Evolutionary conservation across 2,888 invertebrate genomes (phyloP).

Genomic region (Cynaeus angustus): DNA sequence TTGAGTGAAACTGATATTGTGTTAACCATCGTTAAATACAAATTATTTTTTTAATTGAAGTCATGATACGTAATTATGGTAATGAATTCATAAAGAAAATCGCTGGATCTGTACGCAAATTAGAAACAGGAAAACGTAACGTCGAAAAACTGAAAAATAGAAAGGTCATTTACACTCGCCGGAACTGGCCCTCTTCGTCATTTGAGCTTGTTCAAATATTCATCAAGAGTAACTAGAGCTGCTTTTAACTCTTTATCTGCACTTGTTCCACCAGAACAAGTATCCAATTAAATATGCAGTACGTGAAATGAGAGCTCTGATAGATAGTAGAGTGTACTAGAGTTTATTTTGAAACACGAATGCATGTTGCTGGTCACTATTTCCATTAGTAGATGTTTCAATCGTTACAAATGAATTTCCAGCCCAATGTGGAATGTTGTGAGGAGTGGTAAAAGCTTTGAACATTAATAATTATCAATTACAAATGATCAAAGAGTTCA

Average conservation of each 20-base stretch:
- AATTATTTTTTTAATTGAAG: neutral
- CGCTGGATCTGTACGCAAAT: neutral
- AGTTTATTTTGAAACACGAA: conserved; percentile 26
- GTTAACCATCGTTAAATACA: neutral
- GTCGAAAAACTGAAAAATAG: conserved; percentile 15
- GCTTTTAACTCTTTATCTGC: conserved; percentile 42
- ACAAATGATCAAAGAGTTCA: neutral
- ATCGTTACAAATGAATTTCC: neutral
- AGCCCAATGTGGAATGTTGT: neutral
- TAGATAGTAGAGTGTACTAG: conserved; percentile 14
- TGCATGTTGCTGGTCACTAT: neutral
- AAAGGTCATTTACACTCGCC: conserved; percentile 42
- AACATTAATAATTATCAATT: conserved; percentile 10
- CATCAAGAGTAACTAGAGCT: conserved; percentile 48
- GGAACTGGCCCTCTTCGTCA: conserved; percentile 22
- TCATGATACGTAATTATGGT: neutral
- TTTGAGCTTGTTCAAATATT: conserved; percentile 47
- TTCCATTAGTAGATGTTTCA: conserved; percentile 10
- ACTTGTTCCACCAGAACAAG: conserved; percentile 50
- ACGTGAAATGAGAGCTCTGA: conserved; percentile 50
- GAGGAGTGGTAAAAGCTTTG: neutral
- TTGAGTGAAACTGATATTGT: neutral
- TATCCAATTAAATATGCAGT: conserved; percentile 53
- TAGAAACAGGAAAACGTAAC: neutral
- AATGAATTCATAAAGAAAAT: neutral